phyloP scores from a whole-genome alignment of 2,113 vertebrate genomes.

The Xenopus borealis region DNA sequence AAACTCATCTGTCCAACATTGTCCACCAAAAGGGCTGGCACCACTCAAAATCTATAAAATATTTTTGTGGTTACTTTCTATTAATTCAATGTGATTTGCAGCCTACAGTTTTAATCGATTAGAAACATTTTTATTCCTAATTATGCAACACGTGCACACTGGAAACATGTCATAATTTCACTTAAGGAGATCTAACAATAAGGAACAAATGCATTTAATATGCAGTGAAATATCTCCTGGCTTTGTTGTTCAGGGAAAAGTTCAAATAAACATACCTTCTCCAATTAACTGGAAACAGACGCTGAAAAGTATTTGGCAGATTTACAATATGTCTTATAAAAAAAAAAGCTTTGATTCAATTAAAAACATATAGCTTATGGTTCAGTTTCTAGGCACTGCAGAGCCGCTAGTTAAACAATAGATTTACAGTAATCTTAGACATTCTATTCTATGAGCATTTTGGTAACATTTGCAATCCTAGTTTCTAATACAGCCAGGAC shows the following conservation, averaged over 20 bases:
- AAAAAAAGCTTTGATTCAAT: slow-evolving; percentile 52
- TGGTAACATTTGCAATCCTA: background rate
- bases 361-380: slow-evolving; percentile 44
- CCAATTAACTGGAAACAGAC: slow-evolving; percentile 54
- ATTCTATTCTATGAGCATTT: background rate
- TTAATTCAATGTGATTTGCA: background rate
- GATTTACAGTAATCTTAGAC: slow-evolving; percentile 4
- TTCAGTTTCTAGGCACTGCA: slow-evolving; percentile 27
- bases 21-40: no score
- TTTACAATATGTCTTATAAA: slow-evolving; percentile 46
- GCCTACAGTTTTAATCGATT: background rate
- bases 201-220: slow-evolving; percentile 50
- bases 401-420: background rate
- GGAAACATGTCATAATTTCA: slow-evolving; percentile 1
- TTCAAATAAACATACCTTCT: slow-evolving; percentile 51
- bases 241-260: slow-evolving; percentile 40
- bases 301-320: slow-evolving; percentile 48
- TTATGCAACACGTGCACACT: background rate
- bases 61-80: background rate
- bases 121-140: background rate
- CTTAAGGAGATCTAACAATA: slow-evolving; percentile 14
- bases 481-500: background rate
- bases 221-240: slow-evolving; percentile 21
- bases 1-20: no score
- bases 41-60: no score